Evolutionary conservation across 1,140 invertebrate genomes (phyloP).

Genomic region (Triops cancriformis): DNA sequence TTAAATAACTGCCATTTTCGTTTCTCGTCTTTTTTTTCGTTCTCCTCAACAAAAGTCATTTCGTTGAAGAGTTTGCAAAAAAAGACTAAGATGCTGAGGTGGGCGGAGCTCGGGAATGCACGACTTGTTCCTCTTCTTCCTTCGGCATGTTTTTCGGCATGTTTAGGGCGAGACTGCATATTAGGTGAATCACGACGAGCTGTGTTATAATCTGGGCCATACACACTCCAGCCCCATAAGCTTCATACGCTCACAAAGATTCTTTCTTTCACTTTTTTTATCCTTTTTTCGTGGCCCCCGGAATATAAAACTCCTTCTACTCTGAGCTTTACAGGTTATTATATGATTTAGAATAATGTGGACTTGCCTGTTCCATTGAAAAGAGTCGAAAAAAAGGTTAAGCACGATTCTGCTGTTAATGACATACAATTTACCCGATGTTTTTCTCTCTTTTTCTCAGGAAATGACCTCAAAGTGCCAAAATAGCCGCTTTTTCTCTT

Average conservation of each 20-base stretch:
- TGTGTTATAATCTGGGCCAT: slow-evolving; percentile 6
- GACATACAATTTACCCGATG: background rate
- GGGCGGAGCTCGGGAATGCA: background rate
- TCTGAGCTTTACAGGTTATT: background rate
- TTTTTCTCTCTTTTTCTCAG: background rate
- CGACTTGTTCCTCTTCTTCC: slow-evolving; percentile 8
- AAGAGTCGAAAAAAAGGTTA: background rate
- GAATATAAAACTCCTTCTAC: background rate
- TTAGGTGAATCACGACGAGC: slow-evolving; percentile 7
- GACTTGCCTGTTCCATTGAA: background rate
- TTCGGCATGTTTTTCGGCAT: slow-evolving; percentile 8
- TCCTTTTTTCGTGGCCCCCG: background rate
- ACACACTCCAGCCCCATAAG: background rate
- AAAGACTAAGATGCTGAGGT: background rate
- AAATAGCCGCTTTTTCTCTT: background rate
- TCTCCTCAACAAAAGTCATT: background rate
- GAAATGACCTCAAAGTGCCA: background rate
- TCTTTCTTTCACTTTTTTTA: background rate
- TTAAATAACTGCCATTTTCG: background rate
- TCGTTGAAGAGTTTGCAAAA: background rate
- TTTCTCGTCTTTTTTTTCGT: background rate
- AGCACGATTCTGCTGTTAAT: background rate
- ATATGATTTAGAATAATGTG: background rate
- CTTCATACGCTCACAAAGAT: background rate
- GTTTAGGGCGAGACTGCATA: slow-evolving; percentile 4